These are phyloP conservation scores for Pyrocoelia pectoralis DNA, from an alignment of 2,888 invertebrate species.

Conservation along the genomic window DNA sequence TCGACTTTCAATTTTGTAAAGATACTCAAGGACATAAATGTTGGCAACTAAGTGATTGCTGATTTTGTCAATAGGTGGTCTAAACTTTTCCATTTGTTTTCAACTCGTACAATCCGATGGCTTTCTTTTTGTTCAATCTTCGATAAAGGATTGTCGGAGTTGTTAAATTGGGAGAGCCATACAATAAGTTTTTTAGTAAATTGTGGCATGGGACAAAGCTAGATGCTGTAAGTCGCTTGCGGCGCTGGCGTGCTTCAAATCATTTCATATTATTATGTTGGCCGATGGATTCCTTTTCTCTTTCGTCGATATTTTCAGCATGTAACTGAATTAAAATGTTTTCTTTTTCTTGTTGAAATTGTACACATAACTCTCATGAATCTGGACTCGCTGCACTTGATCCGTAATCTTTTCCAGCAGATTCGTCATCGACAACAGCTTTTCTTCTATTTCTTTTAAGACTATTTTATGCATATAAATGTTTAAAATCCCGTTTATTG, in stretches of 20 bases:
- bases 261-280: slow-evolving; percentile 7
- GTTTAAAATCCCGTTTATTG: background rate
- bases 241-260: background rate
- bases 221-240: background rate
- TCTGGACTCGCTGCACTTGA: background rate
- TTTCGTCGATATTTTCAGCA: background rate
- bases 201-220: background rate
- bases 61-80: too few relatives aligned
- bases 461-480: background rate
- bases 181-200: background rate
- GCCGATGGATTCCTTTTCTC: background rate
- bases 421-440: background rate
- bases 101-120: background rate
- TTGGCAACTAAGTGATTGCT: too few relatives aligned
- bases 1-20: too few relatives aligned
- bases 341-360: slow-evolving; percentile 1
- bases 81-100: background rate
- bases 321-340: slow-evolving; percentile 4
- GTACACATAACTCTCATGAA: background rate
- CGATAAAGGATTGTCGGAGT: background rate
- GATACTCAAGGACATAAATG: too few relatives aligned
- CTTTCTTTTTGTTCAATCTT: background rate
- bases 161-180: background rate
- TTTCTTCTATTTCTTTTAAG: background rate
- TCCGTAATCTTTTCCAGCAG: slow-evolving; percentile 1